phyloP scores from a whole-genome alignment of 2,888 invertebrate genomes.

The Agonopterix alstromeriana region DNA sequence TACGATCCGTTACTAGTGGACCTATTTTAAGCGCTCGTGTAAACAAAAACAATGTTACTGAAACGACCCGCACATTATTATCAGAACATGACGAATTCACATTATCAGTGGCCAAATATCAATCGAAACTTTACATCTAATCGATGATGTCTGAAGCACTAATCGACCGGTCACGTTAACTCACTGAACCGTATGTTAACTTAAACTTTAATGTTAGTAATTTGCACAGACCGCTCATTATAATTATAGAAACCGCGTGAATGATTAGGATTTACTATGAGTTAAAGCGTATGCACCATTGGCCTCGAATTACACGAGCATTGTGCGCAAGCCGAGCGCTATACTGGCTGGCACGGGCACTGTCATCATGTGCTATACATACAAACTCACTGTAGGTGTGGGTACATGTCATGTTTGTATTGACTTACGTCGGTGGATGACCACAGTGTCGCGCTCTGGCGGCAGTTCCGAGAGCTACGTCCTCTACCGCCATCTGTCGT shows the following conservation, averaged over 20 bases:
- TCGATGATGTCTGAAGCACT: slow-evolving; percentile 37
- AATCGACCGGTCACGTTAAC: slow-evolving; percentile 28
- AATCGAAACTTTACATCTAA: slow-evolving; percentile 36
- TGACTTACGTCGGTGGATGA: slow-evolving; percentile 63
- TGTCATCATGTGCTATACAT: slow-evolving; percentile 55
- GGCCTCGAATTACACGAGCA: slow-evolving; percentile 57
- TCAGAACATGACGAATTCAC: slow-evolving; percentile 30
- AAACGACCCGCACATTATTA: slow-evolving; percentile 46
- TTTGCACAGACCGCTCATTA: slow-evolving; percentile 49
- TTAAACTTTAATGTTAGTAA: slow-evolving; percentile 25
- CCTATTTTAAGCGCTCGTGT: slow-evolving; percentile 14
- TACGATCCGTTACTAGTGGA: slow-evolving; percentile 7
- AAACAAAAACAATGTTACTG: slow-evolving; percentile 24
- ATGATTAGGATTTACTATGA: slow-evolving; percentile 37
- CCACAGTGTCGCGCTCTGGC: slow-evolving; percentile 25
- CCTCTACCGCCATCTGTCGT: slow-evolving; percentile 6
- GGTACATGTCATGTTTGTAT: slow-evolving; percentile 62
- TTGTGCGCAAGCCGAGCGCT: slow-evolving; percentile 56
- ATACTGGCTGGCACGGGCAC: slow-evolving; percentile 53
- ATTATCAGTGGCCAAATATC: slow-evolving; percentile 35
- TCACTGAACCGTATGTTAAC: slow-evolving; percentile 37
- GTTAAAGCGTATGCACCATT: slow-evolving; percentile 49
- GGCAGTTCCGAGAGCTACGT: slow-evolving; percentile 23
- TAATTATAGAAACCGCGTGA: slow-evolving; percentile 47
- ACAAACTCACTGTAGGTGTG: slow-evolving; percentile 19